Percentiles rank a stretch among this genome's conserved stretches.
These are phyloP conservation scores for Okamejei kenojei DNA, from an alignment of 2,797 vertebrate species.

Conservation along the genomic window DNA sequence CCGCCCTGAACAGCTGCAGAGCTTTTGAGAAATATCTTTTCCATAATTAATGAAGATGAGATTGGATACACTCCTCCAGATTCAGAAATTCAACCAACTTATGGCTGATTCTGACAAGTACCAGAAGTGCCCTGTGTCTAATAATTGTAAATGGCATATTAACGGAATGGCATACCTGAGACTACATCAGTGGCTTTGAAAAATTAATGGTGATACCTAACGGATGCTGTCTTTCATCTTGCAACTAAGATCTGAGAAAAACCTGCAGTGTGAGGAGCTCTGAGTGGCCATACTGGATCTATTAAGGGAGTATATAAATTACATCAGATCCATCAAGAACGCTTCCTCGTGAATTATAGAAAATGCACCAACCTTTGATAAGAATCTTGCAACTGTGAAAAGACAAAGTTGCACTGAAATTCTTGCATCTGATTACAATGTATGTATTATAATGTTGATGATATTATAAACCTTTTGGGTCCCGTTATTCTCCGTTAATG, in stretches of 20 bases:
- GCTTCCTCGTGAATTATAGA: constrained; percentile 1
- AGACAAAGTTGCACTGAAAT: constrained; percentile 17
- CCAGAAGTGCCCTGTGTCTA: neutral
- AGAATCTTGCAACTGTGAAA: neutral
- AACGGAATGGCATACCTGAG: neutral
- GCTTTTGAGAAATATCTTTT: neutral
- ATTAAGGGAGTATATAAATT: neutral
- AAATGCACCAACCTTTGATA: constrained; percentile 4
- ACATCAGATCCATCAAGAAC: constrained; percentile 10
- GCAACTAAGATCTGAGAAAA: neutral
- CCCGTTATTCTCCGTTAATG: neutral
- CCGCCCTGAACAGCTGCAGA: neutral
- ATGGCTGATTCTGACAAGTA: neutral
- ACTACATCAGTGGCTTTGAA: neutral
- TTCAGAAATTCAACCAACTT: neutral
- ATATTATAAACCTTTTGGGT: neutral
- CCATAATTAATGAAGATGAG: constrained; percentile 33
- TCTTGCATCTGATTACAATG: neutral
- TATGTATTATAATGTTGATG: neutral
- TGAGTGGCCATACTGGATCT: neutral
- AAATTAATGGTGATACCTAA: neutral
- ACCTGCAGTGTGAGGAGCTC: neutral
- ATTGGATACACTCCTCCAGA: constrained; percentile 9
- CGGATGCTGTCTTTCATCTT: neutral
- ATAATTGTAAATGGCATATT: constrained; percentile 26